Evolutionary conservation across 1,140 invertebrate species (phyloP).

Genomic region (Ditylenchus dipsaci): DNA sequence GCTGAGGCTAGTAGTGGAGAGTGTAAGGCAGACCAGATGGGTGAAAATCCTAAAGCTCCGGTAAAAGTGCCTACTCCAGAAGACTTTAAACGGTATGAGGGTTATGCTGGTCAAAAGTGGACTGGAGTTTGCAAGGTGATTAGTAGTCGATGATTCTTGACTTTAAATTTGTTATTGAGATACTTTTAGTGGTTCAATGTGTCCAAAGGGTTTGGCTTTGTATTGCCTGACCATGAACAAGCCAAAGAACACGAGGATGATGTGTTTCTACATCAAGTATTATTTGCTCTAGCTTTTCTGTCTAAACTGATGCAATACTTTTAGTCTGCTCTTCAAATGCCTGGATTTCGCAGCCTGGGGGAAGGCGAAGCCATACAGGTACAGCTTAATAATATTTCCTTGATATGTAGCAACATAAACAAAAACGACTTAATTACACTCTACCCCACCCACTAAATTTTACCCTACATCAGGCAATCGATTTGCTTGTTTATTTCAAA

Average conservation of each 20-base stretch:
- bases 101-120: slow-evolving; percentile 31
- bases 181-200: slow-evolving; percentile 27
- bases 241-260: slow-evolving; percentile 25
- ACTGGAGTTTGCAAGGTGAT: slow-evolving; percentile 10
- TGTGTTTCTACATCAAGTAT: slow-evolving; percentile 25
- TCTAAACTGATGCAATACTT: neutral
- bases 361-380: slow-evolving; percentile 21
- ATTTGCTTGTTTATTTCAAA: too few species aligned
- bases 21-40: too few species aligned
- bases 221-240: slow-evolving; percentile 22
- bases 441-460: too few species aligned
- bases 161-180: neutral
- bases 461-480: too few species aligned
- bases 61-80: slow-evolving; percentile 18
- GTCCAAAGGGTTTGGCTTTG: slow-evolving; percentile 30
- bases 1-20: too few species aligned
- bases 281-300: neutral
- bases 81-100: slow-evolving; percentile 23
- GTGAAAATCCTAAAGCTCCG: neutral
- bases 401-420: too few species aligned
- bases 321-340: slow-evolving; percentile 24
- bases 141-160: too few species aligned
- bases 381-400: too few species aligned
- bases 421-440: too few species aligned
- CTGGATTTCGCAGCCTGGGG: slow-evolving; percentile 19